These are phyloP conservation scores for Pipistrellus kuhlii DNA, from an alignment of 2,797 vertebrate species.

Conservation along the genomic window DNA sequence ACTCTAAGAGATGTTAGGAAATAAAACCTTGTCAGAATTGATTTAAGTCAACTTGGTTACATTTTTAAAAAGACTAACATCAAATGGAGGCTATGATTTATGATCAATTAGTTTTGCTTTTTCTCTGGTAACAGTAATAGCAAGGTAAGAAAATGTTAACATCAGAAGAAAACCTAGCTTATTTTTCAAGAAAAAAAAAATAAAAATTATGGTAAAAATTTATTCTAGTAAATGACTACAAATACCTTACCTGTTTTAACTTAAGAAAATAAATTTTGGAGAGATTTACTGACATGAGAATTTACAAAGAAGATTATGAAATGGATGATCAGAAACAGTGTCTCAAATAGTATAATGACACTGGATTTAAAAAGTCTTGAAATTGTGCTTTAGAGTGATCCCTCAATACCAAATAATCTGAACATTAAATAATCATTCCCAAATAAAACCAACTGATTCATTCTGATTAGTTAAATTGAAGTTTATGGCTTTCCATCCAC, in stretches of 20 bases:
- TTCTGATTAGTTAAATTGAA: conserved; percentile 78
- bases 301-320: conserved; percentile 73
- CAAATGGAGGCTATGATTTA: background rate
- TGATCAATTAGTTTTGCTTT: background rate
- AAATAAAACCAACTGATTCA: conserved; percentile 82
- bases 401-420: conserved; percentile 54
- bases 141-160: background rate
- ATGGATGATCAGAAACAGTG: conserved; percentile 63
- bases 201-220: background rate
- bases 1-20: background rate
- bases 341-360: conserved; percentile 65
- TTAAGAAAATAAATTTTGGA: conserved; percentile 3
- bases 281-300: conserved; percentile 57
- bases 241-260: accelerated
- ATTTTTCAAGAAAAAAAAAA: background rate
- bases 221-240: conserved; percentile 45
- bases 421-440: conserved; percentile 77
- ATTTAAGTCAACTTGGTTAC: background rate
- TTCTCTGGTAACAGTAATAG: background rate
- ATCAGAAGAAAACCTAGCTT: background rate
- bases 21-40: background rate
- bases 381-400: background rate
- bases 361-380: background rate
- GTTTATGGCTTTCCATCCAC: conserved; percentile 77
- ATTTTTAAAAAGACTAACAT: background rate